Evolutionary conservation across 2,888 invertebrate genomes (phyloP).

Genomic region (Cheilosia vulpina): DNA sequence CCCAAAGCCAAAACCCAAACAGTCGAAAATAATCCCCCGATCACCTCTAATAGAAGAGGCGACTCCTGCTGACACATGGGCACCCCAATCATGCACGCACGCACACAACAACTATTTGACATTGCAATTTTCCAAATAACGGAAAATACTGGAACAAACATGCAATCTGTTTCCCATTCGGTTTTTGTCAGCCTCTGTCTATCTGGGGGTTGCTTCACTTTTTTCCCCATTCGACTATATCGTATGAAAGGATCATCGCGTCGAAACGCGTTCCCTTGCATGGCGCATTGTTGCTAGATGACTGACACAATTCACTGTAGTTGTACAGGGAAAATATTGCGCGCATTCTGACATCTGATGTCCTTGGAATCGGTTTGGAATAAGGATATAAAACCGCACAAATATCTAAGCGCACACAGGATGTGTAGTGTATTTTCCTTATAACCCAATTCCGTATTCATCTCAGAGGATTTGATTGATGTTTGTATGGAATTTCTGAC

Average conservation of each 20-base stretch:
- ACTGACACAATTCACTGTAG: slow-evolving; percentile 53
- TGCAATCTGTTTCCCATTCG: slow-evolving; percentile 57
- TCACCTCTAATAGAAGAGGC: background rate
- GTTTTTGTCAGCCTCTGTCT: slow-evolving; percentile 19
- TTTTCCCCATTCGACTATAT: slow-evolving; percentile 15
- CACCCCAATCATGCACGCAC: slow-evolving; percentile 49
- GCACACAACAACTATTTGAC: slow-evolving; percentile 66
- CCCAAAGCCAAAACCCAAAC: background rate
- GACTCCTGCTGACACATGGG: background rate
- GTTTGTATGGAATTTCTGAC: slow-evolving; percentile 75
- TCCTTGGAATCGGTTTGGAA: slow-evolving; percentile 60
- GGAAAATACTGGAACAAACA: slow-evolving; percentile 56
- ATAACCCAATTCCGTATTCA: slow-evolving; percentile 73
- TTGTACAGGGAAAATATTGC: slow-evolving; percentile 53
- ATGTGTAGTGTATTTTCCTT: slow-evolving; percentile 51
- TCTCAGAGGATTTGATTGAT: slow-evolving; percentile 76
- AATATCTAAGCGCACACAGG: slow-evolving; percentile 56
- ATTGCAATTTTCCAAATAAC: slow-evolving; percentile 68
- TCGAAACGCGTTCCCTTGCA: slow-evolving; percentile 60
- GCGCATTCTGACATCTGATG: slow-evolving; percentile 54
- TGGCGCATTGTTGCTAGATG: slow-evolving; percentile 18
- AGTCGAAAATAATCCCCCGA: no score
- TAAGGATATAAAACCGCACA: slow-evolving; percentile 60
- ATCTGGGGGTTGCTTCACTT: slow-evolving; percentile 1
- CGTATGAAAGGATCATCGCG: slow-evolving; percentile 47